phyloP scores from a whole-genome alignment of 2,888 invertebrate species.

The Plagodis pulveraria region DNA sequence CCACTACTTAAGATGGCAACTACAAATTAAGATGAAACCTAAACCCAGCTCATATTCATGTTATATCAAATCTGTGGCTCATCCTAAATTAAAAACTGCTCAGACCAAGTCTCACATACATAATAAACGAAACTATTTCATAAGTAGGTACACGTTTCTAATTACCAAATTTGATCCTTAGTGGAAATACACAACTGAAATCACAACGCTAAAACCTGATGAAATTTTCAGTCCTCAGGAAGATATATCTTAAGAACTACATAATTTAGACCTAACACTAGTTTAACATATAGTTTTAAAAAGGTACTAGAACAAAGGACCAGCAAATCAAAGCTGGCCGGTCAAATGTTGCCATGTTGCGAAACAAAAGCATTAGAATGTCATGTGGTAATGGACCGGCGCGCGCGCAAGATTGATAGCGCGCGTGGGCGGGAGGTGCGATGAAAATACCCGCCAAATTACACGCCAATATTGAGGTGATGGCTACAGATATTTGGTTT shows the following conservation, averaged over 20 bases:
- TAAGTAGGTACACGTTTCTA: too few relatives aligned
- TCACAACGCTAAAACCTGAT: too few relatives aligned
- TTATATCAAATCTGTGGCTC: too few relatives aligned
- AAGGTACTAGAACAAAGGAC: constrained; percentile 43
- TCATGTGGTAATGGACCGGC: constrained; percentile 65
- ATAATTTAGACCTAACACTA: constrained; percentile 3
- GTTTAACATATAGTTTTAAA: constrained; percentile 2
- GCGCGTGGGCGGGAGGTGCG: constrained; percentile 65
- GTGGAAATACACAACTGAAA: too few relatives aligned
- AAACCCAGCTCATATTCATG: too few relatives aligned
- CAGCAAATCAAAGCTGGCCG: constrained; percentile 49
- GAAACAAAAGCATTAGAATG: constrained; percentile 74
- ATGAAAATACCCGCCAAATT: constrained; percentile 73
- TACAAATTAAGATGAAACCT: too few relatives aligned
- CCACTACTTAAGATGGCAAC: too few relatives aligned
- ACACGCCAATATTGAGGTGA: constrained; percentile 48
- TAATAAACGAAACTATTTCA: too few relatives aligned
- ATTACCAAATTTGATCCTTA: too few relatives aligned
- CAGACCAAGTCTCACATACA: too few relatives aligned
- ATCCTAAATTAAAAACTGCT: too few relatives aligned
- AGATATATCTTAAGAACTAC: neutral
- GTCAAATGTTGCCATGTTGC: constrained; percentile 69
- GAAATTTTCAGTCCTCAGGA: too few relatives aligned
- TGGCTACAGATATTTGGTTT: constrained; percentile 44
- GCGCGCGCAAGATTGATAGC: constrained; percentile 73